phyloP scores from a whole-genome alignment of 2,797 vertebrate species.

The Sebastes iracundus region DNA sequence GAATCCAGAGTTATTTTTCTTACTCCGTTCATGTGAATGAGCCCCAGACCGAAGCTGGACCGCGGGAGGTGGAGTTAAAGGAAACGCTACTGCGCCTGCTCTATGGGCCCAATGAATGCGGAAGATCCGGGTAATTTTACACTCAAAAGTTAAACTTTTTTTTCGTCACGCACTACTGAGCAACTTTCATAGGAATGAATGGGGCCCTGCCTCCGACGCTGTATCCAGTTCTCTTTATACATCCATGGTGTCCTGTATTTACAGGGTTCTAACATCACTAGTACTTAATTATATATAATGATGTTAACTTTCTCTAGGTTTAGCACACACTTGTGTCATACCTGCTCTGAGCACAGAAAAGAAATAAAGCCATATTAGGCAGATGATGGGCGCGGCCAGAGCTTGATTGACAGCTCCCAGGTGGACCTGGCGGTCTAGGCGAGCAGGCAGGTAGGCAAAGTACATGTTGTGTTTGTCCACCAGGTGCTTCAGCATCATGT shows the following conservation, averaged over 20 bases:
- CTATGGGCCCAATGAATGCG: too few relatives aligned
- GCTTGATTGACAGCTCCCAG: conserved; percentile 93
- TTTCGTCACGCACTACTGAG: too few relatives aligned
- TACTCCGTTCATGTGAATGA: too few relatives aligned
- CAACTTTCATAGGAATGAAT: too few relatives aligned
- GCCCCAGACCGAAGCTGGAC: too few relatives aligned
- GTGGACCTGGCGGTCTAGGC: conserved; percentile 91
- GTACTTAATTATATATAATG: background rate
- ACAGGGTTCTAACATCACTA: background rate
- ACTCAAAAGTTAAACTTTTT: too few relatives aligned
- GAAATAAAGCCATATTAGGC: conserved; percentile 96
- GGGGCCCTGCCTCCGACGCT: too few relatives aligned
- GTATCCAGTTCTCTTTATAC: too few relatives aligned
- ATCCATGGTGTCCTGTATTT: background rate
- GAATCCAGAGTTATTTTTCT: too few relatives aligned
- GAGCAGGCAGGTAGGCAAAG: conserved; percentile 91
- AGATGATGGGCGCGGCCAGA: conserved; percentile 93
- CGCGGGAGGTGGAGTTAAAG: too few relatives aligned
- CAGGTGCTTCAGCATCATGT: conserved; percentile 92
- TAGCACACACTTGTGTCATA: conserved; percentile 49
- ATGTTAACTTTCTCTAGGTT: background rate
- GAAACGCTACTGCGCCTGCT: too few relatives aligned
- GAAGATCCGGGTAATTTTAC: too few relatives aligned
- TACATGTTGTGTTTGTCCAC: conserved; percentile 97
- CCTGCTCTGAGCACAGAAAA: conserved; percentile 92